Evolutionary conservation across 2,113 vertebrate genomes (phyloP), one percentile per base, ranked within the genome.

Genomic region (Oncorhynchus tshawytscha): DNA sequence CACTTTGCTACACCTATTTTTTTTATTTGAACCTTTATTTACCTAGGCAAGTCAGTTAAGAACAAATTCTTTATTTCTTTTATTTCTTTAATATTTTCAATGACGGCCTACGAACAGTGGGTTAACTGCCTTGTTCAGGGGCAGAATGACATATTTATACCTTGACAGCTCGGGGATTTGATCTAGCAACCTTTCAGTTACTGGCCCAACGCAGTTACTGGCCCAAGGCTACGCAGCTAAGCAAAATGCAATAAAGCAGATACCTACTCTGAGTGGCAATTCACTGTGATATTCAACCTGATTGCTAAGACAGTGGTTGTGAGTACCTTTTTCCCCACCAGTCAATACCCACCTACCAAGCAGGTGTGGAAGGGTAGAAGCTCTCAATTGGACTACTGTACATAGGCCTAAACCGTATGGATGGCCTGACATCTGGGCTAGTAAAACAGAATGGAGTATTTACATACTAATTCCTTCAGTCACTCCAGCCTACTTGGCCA

Each of bases 281-380:
- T 8, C 39, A 64, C 5, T 7, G 71, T 34, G 25, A 75, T 54
- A 85, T 81, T 22, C 8, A 0, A 8, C 1, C 11, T 4, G 67
- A 73, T 74, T 80, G 67, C 71, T 70, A 64, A 24, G 20, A 24
- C 24, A 24, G 74, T 73, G 71, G 77, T 72, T n/a, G 76, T 72
- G 71, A 77, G 66, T 22, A 62, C 48, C n/a, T 29, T 25, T 67
- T 65, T 9, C n/a, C n/a, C 8, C 9, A 13, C n/a, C 20, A n/a
- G 20, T 62, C 59, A 62, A 22, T n/a, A 62, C 59, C 5, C 9
- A 62, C 59, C 59, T 11, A 62, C 6, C n/a, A 22, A 8, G 20
- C 20, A 62, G 59, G 59, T 62, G 59, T 62, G 59, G 59, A 62
- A 22, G 9, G 16, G 3, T 62, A n/a, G 8, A 62, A 62, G 2